Percentiles rank a stretch among this genome's conserved stretches.
phyloP scores from a whole-genome alignment of 2,797 vertebrate species.

The Thalassophryne amazonica region DNA sequence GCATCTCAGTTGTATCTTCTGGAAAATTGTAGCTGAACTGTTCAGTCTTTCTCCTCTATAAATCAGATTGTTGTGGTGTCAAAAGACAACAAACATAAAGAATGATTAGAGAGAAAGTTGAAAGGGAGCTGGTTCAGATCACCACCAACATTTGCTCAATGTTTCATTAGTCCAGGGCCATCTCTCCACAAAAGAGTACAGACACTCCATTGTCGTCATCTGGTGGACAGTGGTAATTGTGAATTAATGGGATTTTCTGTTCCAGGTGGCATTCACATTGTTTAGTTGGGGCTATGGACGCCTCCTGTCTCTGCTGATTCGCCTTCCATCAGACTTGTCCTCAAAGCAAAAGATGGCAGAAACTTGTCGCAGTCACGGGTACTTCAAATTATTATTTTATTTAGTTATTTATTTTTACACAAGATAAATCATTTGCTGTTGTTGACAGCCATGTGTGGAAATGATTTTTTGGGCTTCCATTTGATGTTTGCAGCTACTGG shows the following conservation, averaged over 20 bases:
- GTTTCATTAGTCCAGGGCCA: too few relatives aligned
- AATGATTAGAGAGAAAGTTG: too few relatives aligned
- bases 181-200: too few relatives aligned
- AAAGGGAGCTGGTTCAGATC: too few relatives aligned
- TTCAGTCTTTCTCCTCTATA: too few relatives aligned
- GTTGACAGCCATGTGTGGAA: background rate
- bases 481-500: conserved; percentile 85
- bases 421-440: background rate
- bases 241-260: conserved; percentile 1
- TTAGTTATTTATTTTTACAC: background rate
- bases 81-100: too few relatives aligned
- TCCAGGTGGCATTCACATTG: conserved; percentile 89
- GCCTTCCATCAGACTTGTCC: conserved; percentile 84
- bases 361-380: conserved; percentile 87
- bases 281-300: conserved; percentile 93
- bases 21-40: too few relatives aligned
- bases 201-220: background rate
- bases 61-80: too few relatives aligned
- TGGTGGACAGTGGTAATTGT: background rate
- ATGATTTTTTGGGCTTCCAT: background rate
- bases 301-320: conserved; percentile 86
- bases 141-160: too few relatives aligned
- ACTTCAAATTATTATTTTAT: conserved; percentile 2
- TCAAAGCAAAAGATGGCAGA: conserved; percentile 92
- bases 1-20: too few relatives aligned